Evolutionary conservation across 1,140 invertebrate species (phyloP), one percentile per base, ranked within the genome.

Genomic region (Bombus fervidus): DNA sequence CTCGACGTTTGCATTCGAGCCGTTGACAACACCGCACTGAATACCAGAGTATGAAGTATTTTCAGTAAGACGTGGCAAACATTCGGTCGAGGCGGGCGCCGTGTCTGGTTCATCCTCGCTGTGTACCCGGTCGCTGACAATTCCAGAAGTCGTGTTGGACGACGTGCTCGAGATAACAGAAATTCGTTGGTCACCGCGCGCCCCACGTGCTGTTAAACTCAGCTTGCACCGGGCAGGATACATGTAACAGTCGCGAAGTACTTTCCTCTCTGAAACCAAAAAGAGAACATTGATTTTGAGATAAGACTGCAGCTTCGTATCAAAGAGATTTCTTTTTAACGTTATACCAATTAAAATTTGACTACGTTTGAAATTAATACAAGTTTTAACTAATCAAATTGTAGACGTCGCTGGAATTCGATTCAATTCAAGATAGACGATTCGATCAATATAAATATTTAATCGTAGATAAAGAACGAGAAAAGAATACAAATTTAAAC

Each of bases 111-210:
- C 98, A 94, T 99, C 98, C 94, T 99, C 97, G 77, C 98, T 99
- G 93, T 98, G 98, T 73, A 99, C 98, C 86, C 98, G 96, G 94
- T 99, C 98, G 93, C 98, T 99, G 18, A 99, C 98, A 85, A 99
- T 99, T 72, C 98, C 98, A 12, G 98, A 99, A 6, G 98, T 99
- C 62, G 98, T 99, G 92, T 99, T 99, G 8, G 98, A 99, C 85
- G 98, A 99, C 59, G 98, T 98, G 92, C 96, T 98, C 72, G 98
- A 98, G 92, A 99, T 98, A 25, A 99, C 97, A 34, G 98, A 99
- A 92, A 98, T 97, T 86, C 98, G 96, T 93, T 98, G 98, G 94
- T 98, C 98, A 64, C 95, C 96, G 90, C 97, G 96, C 87, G 96
- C 96, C 86, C 96, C 96, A 81, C 95, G 95, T 86, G 96, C 95